Evolutionary conservation across 2,113 vertebrate species (phyloP), one percentile per base, ranked within the genome.

Genomic region (Microcebus griseorufus): DNA sequence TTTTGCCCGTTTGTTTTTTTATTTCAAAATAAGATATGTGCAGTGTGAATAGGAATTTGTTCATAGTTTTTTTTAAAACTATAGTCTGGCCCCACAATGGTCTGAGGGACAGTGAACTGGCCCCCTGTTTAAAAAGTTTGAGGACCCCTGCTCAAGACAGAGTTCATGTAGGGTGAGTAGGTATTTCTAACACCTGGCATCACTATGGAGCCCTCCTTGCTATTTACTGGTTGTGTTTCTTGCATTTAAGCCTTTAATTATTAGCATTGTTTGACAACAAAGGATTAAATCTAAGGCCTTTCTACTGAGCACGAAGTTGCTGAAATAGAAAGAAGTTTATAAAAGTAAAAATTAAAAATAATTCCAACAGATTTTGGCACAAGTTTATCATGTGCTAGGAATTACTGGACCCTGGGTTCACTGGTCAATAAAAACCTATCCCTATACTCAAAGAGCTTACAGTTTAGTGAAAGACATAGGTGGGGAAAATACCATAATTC

Each of bases 221-320:
- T 48, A 73, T 87, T 39, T 94, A 25, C 37, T 75, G 18, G 6
- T 73, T 51, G 32, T 96, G 64, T 70, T 94, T 82, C 79, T 93
- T 93, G 62, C 42, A 55, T 11, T n/a, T 96, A 84, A 16, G 12
- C 29, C 34, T 95, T 81, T 93, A 65, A 65, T 90, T 60, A 58
- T 62, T 90, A 37, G 10, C 55, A 73, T 84, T 73, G 48, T 95
- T 88, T 84, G 17, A 94, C 25, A 85, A 90, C 39, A 90, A 82
- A 67, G 13, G 32, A 69, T 73, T 72, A 55, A 92, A 90, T 73
- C 39, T 80, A 76, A 64, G 17, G 16, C 32, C 42, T 88, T 96
- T 85, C n/a, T 69, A 29, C 25, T 76, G 34, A 93, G 60, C 17
- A 58, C 7, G 83, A 18, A 48, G 89, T 82, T 85, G 60, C 34